These are phyloP conservation scores for Bufo gargarizans DNA, from an alignment of 2,113 vertebrate species.

Conservation along the genomic window DNA sequence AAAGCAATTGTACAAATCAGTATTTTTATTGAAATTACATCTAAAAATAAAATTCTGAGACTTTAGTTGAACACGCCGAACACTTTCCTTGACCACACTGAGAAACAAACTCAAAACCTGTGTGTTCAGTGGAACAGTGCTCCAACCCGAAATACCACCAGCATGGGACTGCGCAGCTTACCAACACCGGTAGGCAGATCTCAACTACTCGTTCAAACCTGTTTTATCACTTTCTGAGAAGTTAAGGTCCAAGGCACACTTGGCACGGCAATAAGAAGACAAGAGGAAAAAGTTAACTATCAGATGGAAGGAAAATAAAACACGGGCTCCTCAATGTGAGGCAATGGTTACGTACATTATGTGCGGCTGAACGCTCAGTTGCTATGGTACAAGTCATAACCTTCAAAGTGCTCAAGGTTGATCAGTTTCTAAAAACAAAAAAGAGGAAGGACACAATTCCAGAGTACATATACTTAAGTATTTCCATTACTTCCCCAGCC, in stretches of 20 bases:
- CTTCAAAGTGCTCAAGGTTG: conserved; percentile 64
- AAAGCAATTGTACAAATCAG: no score
- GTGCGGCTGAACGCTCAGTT: not conserved
- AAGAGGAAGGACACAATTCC: conserved; percentile 68
- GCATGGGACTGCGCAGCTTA: not conserved
- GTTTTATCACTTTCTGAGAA: no score
- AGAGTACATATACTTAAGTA: conserved; percentile 64
- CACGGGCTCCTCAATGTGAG: not conserved
- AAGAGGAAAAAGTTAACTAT: conserved; percentile 22
- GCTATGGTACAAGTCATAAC: conserved; percentile 27
- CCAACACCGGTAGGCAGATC: not conserved
- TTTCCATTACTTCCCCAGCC: conserved; percentile 71
- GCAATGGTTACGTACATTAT: not conserved
- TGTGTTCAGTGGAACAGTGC: no score
- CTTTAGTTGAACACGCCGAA: no score
- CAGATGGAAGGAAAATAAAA: conserved; percentile 22
- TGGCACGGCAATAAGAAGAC: not conserved
- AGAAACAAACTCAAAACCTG: no score
- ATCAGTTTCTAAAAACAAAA: conserved; percentile 56
- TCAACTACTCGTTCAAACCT: no score
- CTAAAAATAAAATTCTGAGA: no score
- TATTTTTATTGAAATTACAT: no score
- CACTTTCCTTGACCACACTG: no score
- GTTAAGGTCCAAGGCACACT: not conserved
- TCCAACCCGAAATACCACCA: no score